These are phyloP conservation scores for Sapajus apella DNA, from an alignment of 2,113 vertebrate species.

Conservation along the genomic window DNA sequence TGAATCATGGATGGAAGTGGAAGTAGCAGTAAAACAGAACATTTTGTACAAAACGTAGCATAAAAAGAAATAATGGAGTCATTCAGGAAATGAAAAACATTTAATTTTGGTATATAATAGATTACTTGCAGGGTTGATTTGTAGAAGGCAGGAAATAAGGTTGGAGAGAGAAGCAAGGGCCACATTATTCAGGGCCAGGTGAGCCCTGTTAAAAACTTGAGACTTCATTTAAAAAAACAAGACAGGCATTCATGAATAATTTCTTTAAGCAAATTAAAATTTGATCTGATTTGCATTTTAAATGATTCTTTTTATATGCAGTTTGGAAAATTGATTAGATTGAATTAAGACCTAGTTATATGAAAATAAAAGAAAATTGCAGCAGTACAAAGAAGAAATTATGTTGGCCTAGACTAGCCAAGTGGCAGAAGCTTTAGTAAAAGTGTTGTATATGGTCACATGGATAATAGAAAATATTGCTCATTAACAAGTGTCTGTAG, in stretches of 20 bases:
- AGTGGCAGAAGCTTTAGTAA: background rate
- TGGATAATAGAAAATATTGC: background rate
- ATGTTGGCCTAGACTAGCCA: background rate
- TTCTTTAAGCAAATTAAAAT: background rate
- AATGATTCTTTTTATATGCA: background rate
- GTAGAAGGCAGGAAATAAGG: background rate
- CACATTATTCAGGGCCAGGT: background rate
- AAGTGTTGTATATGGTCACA: background rate
- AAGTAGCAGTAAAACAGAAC: background rate
- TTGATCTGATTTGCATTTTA: conserved; percentile 25
- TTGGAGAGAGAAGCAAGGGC: background rate
- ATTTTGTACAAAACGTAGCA: conserved; percentile 21
- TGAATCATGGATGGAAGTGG: background rate
- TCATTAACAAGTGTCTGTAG: background rate
- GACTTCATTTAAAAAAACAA: background rate
- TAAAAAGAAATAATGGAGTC: background rate
- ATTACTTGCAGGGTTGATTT: conserved; percentile 4
- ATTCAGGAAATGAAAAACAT: conserved; percentile 31
- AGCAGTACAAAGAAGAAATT: background rate
- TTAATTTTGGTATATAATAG: conserved; percentile 26
- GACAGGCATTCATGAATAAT: background rate
- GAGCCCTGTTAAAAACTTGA: background rate
- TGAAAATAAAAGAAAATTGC: background rate
- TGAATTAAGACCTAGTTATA: background rate
- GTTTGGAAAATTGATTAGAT: background rate